Evolutionary conservation across 2,797 vertebrate genomes (phyloP), one percentile per base, ranked within the genome.

Genomic region (Margarornis squamiger): DNA sequence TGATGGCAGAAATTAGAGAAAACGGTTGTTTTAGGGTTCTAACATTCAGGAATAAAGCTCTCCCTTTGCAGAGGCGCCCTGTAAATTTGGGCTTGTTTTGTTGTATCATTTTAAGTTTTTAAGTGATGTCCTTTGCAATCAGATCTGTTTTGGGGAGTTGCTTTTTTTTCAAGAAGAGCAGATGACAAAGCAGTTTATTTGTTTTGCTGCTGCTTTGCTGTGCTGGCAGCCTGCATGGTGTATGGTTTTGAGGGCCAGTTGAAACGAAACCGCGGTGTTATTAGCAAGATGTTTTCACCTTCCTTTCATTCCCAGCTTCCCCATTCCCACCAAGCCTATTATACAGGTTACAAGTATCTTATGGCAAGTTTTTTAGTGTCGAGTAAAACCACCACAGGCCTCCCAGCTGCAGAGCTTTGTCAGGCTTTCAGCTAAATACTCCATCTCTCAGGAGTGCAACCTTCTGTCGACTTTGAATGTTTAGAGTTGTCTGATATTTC

Each of bases 1-100:
- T 97, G 97, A 98, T 98, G 97, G 97, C 96, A 98, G 97, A 98
- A 98, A 98, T 98, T 98, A 98, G 97, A 97, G 96, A 97, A 98
- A 98, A 97, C 75, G 75, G 95, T 98, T 97, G 97, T 97, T 98
- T 98, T 97, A 98, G 97, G 96, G 85, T 92, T 97, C 97, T 97
- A 97, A 98, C 81, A 88, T 96, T 97, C 90, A 91, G 92, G 96
- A 97, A 97, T 96, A 97, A 97, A 98, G 96, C 96, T 91, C 73
- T 96, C 79, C 78, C 62, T 93, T 96, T 96, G 92, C 93, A 85
- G 91, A 90, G 93, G 84, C 93, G 86, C 96, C 93, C 92, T 96
- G 95, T 93, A 95, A 95, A 96, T 93, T 92, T 96, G 48, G 82
- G 67, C 72, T 88, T 86, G 88, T 94, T 96, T 92, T 19, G n/a